A percentile compares a stretch with the other conserved stretches of the same genome.
Conservation (phyloP, 2,113 vertebrate species). For the Corythornis cristatus region DNA sequence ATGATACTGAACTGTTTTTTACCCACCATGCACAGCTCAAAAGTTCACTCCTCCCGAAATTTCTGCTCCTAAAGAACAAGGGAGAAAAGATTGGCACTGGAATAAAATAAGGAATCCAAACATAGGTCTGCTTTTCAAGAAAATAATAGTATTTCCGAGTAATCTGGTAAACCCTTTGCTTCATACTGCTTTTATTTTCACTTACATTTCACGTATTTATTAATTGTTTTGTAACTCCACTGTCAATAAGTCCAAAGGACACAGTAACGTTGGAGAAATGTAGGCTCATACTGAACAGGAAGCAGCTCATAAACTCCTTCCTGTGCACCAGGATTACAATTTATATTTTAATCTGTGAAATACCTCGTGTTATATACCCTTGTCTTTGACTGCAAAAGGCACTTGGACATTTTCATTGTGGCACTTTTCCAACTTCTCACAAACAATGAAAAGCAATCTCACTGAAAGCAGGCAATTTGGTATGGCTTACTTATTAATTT, state of each 20-base stretch:
- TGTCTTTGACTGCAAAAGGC: background rate
- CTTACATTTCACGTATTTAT: background rate
- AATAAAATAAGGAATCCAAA: background rate
- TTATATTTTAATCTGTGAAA: background rate
- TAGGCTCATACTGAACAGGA: background rate
- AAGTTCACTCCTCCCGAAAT: background rate
- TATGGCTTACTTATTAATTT: background rate
- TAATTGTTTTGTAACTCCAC: background rate
- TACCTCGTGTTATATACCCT: background rate
- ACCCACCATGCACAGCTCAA: background rate
- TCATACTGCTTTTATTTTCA: background rate
- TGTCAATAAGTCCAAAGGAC: background rate
- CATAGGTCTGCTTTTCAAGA: background rate
- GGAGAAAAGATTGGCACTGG: background rate
- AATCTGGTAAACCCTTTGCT: background rate
- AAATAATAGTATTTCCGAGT: background rate
- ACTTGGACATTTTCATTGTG: background rate
- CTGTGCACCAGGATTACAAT: background rate
- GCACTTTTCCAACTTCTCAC: constrained; percentile 19
- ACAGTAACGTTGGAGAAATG: background rate
- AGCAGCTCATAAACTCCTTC: background rate
- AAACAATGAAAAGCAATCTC: background rate
- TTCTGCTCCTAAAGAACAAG: background rate
- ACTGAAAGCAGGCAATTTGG: background rate
- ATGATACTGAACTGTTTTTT: background rate